phyloP scores from a whole-genome alignment of 1,140 invertebrate genomes.

The Sogatella furcifera region DNA sequence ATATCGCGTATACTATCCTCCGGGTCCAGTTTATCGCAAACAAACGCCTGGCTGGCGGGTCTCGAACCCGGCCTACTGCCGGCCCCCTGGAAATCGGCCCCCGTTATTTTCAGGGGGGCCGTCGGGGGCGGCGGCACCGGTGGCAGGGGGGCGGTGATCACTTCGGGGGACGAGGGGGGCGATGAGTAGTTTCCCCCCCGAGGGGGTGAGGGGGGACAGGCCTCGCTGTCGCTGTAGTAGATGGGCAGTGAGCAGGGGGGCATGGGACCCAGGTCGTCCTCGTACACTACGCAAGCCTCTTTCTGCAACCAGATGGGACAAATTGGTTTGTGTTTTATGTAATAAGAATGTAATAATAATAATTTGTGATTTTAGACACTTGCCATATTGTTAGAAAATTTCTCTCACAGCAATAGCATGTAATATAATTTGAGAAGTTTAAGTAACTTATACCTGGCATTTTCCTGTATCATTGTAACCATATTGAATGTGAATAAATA shows the following conservation, averaged over 20 bases:
- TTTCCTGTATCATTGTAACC: no score
- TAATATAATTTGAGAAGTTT: no score
- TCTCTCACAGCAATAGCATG: no score
- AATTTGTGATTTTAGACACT: no score
- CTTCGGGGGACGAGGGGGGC: neutral
- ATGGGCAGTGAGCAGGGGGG: conserved; percentile 14
- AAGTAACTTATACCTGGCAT: no score
- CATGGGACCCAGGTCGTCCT: conserved; percentile 21
- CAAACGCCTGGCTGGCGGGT: conserved; percentile 22
- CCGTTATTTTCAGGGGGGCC: conserved; percentile 25
- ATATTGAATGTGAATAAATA: no score
- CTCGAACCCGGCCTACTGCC: conserved; percentile 15
- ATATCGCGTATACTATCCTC: conserved; percentile 52
- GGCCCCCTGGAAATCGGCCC: conserved; percentile 21
- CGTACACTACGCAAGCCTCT: conserved; percentile 28
- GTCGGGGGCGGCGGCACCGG: neutral
- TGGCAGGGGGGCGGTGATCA: neutral
- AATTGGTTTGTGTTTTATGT: no score
- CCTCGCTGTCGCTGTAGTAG: conserved; percentile 29
- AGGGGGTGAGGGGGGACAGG: neutral
- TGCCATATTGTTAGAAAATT: no score
- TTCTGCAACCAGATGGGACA: conserved; percentile 8
- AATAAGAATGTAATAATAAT: no score
- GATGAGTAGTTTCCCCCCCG: neutral
- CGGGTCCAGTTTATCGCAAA: conserved; percentile 42